phyloP scores from a whole-genome alignment of 2,888 invertebrate genomes.

The Chaetogeoica ovagalla region DNA sequence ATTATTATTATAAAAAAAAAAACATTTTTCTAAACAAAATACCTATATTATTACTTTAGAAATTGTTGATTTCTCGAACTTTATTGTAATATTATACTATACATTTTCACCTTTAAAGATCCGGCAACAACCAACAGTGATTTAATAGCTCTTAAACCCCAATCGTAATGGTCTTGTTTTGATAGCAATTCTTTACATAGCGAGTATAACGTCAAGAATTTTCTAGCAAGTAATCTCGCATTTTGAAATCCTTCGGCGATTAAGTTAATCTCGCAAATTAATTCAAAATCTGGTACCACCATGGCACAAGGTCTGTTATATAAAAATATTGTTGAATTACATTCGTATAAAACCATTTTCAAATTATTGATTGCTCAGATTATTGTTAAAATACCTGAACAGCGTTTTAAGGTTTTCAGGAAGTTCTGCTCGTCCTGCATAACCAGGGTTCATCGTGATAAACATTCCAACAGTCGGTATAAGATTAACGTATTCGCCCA shows the following conservation, averaged over 20 bases:
- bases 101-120: slow-evolving; percentile 71
- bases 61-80: not conserved
- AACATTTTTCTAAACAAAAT: no score
- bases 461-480: slow-evolving; percentile 84
- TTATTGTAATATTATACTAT: not conserved
- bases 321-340: not conserved
- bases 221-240: slow-evolving; percentile 82
- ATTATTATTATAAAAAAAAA: no score
- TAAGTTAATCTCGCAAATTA: slow-evolving; percentile 96
- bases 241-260: slow-evolving; percentile 96
- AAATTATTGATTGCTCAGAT: not conserved
- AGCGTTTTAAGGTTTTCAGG: slow-evolving; percentile 74
- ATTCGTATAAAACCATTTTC: not conserved
- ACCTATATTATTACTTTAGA: no score
- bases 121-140: slow-evolving; percentile 94
- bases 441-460: slow-evolving; percentile 96
- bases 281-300: slow-evolving; percentile 94
- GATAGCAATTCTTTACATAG: slow-evolving; percentile 86
- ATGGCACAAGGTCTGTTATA: slow-evolving; percentile 86
- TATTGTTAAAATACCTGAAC: slow-evolving; percentile 60
- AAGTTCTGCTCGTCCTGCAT: slow-evolving; percentile 86
- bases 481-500: slow-evolving; percentile 79
- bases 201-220: slow-evolving; percentile 91
- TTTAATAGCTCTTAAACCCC: slow-evolving; percentile 93
- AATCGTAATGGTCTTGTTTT: slow-evolving; percentile 95